phyloP scores from a whole-genome alignment of 2,797 vertebrate genomes.

The Distichodus sexfasciatus region DNA sequence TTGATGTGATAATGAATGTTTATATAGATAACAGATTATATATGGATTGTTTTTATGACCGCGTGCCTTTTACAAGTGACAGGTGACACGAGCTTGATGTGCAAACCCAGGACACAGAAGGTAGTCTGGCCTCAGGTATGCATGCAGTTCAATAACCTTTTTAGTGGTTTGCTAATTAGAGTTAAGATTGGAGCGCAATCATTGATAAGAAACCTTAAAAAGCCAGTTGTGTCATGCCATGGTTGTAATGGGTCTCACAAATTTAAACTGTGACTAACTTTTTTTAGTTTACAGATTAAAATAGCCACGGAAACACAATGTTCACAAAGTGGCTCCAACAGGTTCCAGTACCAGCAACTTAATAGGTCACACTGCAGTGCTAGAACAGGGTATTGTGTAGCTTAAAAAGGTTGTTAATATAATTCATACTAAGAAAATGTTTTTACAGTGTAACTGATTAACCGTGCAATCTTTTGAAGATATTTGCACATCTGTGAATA shows the following conservation, averaged over 20 bases:
- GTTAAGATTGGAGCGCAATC: neutral
- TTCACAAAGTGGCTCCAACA: neutral
- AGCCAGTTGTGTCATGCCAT: neutral
- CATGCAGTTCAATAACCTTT: no score
- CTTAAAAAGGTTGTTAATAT: neutral
- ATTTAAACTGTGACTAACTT: constrained; percentile 9
- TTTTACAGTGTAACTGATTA: constrained; percentile 25
- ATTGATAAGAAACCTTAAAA: neutral
- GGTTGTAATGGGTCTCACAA: neutral
- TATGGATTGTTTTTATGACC: no score
- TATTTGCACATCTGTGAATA: neutral
- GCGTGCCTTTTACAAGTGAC: neutral
- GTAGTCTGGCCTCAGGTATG: no score
- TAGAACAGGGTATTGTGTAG: neutral
- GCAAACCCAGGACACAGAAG: no score
- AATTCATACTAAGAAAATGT: neutral
- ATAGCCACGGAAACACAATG: constrained; percentile 6
- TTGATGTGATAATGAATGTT: no score
- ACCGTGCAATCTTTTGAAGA: neutral
- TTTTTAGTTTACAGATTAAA: constrained; percentile 19
- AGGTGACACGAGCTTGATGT: no score
- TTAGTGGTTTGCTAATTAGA: neutral
- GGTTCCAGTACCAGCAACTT: neutral
- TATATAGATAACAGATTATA: no score
- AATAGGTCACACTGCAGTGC: neutral